Evolutionary conservation across 2,888 invertebrate species (phyloP).

Genomic region (Synanthedon vespiformis): DNA sequence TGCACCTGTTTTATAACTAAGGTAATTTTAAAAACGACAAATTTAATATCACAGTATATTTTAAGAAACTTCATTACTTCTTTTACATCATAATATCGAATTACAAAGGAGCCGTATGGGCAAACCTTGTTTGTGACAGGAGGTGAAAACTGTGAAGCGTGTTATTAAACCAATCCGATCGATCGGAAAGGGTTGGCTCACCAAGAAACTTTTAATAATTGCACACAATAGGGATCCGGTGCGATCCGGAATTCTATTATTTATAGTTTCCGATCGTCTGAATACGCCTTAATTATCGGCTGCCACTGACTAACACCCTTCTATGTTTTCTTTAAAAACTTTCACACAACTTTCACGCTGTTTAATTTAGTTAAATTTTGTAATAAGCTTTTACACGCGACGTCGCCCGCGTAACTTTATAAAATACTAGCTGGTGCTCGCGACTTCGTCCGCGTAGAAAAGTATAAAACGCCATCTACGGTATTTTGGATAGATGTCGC

Average conservation of each 20-base stretch:
- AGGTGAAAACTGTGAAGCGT: conserved; percentile 46
- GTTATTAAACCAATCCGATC: conserved; percentile 64
- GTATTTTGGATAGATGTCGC: too few species aligned
- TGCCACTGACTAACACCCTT: conserved; percentile 52
- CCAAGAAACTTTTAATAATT: conserved; percentile 54
- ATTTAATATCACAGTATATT: too few species aligned
- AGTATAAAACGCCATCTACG: too few species aligned
- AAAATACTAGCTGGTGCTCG: too few species aligned
- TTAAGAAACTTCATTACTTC: too few species aligned
- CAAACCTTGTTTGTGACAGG: conserved; percentile 38
- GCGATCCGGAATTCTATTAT: conserved; percentile 61
- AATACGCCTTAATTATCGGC: conserved; percentile 70
- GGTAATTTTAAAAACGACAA: too few species aligned
- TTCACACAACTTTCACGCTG: conserved; percentile 49
- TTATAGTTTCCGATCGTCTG: conserved; percentile 68
- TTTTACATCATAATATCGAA: neutral
- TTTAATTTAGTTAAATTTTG: conserved; percentile 16
- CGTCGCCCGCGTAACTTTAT: too few species aligned
- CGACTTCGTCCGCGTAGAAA: too few species aligned
- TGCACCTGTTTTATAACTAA: too few species aligned
- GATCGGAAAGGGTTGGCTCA: conserved; percentile 60
- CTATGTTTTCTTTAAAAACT: conserved; percentile 38
- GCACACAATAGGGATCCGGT: conserved; percentile 67
- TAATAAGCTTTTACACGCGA: too few species aligned
- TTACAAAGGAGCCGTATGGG: neutral